Conservation (phyloP, 2,888 invertebrate species). For the Andrena haemorrhoa region DNA sequence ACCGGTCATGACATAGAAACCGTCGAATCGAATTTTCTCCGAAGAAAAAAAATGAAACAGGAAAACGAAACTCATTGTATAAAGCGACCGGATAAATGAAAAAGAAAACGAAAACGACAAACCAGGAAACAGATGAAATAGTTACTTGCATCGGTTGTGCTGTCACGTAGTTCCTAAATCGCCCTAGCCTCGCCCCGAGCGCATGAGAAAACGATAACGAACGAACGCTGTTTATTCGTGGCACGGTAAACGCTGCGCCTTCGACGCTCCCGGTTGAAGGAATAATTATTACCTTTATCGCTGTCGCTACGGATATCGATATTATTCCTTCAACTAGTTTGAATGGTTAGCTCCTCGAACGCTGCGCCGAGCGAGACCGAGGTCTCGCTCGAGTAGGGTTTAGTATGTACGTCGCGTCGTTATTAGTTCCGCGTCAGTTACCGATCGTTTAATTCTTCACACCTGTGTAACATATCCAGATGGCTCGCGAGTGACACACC, state of each 20-base stretch:
- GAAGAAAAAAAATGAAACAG: neutral
- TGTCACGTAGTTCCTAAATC: constrained; percentile 85
- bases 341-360: constrained; percentile 8
- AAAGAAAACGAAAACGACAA: constrained; percentile 49
- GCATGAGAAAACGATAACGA: constrained; percentile 72
- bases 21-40: constrained; percentile 62
- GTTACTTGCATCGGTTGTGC: constrained; percentile 85
- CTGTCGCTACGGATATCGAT: constrained; percentile 19
- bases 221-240: constrained; percentile 61
- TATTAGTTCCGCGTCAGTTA: constrained; percentile 38
- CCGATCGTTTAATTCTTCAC: constrained; percentile 18
- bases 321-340: constrained; percentile 50
- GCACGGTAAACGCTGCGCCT: constrained; percentile 67
- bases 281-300: constrained; percentile 50
- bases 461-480: neutral
- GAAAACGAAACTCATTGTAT: constrained; percentile 58
- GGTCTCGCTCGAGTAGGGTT: neutral
- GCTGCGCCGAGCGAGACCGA: constrained; percentile 16
- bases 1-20: constrained; percentile 65
- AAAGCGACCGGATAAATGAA: constrained; percentile 53
- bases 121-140: constrained; percentile 77
- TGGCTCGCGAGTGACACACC: neutral
- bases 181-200: constrained; percentile 84
- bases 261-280: constrained; percentile 50
- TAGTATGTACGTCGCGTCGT: constrained; percentile 23